Evolutionary conservation across 2,888 invertebrate genomes (phyloP).

Genomic region (Chrysopilus asiliformis): DNA sequence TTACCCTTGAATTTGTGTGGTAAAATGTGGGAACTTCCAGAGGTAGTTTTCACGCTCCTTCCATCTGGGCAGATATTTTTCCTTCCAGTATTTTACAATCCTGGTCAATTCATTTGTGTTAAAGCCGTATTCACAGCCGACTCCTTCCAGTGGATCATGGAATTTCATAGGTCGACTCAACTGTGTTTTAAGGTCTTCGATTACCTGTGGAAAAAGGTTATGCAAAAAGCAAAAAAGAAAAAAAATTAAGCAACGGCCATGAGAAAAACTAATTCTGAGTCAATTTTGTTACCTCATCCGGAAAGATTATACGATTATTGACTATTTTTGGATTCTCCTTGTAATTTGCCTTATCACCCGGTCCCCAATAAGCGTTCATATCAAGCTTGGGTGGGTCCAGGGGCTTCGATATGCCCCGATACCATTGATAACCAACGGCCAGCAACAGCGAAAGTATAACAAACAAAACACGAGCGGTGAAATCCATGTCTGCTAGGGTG

Average conservation of each 20-base stretch:
- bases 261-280: too few relatives aligned
- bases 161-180: constrained; percentile 42
- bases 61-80: constrained; percentile 55
- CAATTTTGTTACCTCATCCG: constrained; percentile 14
- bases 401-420: constrained; percentile 22
- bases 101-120: constrained; percentile 52
- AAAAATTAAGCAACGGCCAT: too few relatives aligned
- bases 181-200: constrained; percentile 46
- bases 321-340: constrained; percentile 21
- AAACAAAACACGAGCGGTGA: constrained; percentile 13
- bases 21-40: constrained; percentile 63
- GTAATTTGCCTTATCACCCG: constrained; percentile 23
- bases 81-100: constrained; percentile 66
- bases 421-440: constrained; percentile 27
- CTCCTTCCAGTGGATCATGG: constrained; percentile 47
- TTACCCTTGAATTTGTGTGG: constrained; percentile 56
- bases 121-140: constrained; percentile 69
- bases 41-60: constrained; percentile 49
- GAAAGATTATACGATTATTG: constrained; percentile 9
- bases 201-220: constrained; percentile 27
- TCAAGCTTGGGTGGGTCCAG: constrained; percentile 26
- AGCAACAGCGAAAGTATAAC: constrained; percentile 20
- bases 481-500: too few relatives aligned
- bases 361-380: constrained; percentile 31
- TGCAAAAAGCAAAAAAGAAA: too few relatives aligned